Conservation (phyloP, 1,140 invertebrate genomes). For the Drosophila lowei region DNA sequence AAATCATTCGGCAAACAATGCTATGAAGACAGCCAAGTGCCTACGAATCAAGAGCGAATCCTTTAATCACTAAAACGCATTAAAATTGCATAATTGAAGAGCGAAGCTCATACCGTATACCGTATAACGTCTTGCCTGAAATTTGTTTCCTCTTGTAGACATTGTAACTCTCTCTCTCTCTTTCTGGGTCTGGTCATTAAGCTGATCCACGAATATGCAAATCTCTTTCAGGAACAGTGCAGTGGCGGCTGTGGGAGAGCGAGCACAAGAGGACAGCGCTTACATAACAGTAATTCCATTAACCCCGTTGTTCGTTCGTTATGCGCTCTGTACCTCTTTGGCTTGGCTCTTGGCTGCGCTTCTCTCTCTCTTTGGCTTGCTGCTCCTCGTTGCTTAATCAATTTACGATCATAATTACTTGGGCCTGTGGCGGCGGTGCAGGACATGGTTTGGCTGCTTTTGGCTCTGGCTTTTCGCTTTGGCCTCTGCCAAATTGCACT, state of each 20-base stretch:
- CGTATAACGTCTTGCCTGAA: too few species aligned
- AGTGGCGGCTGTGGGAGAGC: background rate
- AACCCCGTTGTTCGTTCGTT: slow-evolving; percentile 50
- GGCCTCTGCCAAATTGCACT: slow-evolving; percentile 44
- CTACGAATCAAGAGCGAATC: too few species aligned
- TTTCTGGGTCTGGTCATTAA: background rate
- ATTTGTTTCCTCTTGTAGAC: too few species aligned
- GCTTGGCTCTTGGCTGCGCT: too few species aligned
- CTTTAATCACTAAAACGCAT: too few species aligned
- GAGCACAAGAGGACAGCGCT: slow-evolving; percentile 21
- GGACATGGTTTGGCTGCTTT: slow-evolving; percentile 35
- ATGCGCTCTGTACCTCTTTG: slow-evolving; percentile 28
- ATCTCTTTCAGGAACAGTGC: background rate
- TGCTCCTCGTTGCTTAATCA: slow-evolving; percentile 56
- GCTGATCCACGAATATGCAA: slow-evolving; percentile 1
- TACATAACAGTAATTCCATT: slow-evolving; percentile 57
- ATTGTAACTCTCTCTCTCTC: too few species aligned
- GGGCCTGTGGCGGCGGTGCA: slow-evolving; percentile 49
- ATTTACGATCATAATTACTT: slow-evolving; percentile 80
- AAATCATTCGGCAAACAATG: too few species aligned
- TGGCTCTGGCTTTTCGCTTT: slow-evolving; percentile 39
- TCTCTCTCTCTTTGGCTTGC: slow-evolving; percentile 1
- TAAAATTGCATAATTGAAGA: too few species aligned
- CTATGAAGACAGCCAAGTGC: too few species aligned
- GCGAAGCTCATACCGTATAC: too few species aligned